Percentiles rank a stretch among this genome's conserved stretches.
phyloP scores from a whole-genome alignment of 2,113 vertebrate genomes.

The Brachirus orientalis region DNA sequence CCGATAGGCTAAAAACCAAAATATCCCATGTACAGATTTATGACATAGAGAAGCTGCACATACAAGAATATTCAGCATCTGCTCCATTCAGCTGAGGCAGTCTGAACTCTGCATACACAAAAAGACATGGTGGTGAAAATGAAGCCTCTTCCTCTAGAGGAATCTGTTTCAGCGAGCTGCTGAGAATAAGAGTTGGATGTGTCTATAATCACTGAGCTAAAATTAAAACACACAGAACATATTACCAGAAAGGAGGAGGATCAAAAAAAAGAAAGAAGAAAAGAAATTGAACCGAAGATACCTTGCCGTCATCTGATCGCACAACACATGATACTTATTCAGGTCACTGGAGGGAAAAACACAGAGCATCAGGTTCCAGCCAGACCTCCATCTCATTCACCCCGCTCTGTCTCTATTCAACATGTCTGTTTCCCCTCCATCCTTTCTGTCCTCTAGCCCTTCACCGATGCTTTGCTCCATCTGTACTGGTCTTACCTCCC shows the following conservation, averaged over 20 bases:
- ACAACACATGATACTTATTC: not conserved
- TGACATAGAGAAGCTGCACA: not conserved
- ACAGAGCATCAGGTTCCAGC: constrained; percentile 51
- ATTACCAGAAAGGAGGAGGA: constrained; percentile 12
- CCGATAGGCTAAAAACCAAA: not conserved
- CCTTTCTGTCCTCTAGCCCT: not conserved
- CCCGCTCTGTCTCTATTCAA: not conserved
- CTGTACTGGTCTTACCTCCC: constrained; percentile 67
- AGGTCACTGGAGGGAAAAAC: constrained; percentile 39
- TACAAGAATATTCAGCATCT: too few species aligned
- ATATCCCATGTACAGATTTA: not conserved
- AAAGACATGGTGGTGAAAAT: too few species aligned
- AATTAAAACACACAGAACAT: not conserved
- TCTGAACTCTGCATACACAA: too few species aligned
- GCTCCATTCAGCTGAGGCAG: too few species aligned
- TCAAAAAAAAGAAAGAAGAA: not conserved
- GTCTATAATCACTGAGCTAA: not conserved
- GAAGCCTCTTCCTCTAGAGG: too few species aligned
- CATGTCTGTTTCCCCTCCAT: constrained; percentile 2
- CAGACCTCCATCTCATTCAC: not conserved
- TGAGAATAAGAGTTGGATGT: too few species aligned
- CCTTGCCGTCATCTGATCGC: not conserved
- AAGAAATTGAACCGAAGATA: not conserved
- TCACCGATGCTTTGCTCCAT: not conserved
- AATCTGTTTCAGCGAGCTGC: too few species aligned